These are phyloP conservation scores for Spea multiplicata DNA, from an alignment of 2,113 vertebrate genomes.

Conservation along the genomic window DNA sequence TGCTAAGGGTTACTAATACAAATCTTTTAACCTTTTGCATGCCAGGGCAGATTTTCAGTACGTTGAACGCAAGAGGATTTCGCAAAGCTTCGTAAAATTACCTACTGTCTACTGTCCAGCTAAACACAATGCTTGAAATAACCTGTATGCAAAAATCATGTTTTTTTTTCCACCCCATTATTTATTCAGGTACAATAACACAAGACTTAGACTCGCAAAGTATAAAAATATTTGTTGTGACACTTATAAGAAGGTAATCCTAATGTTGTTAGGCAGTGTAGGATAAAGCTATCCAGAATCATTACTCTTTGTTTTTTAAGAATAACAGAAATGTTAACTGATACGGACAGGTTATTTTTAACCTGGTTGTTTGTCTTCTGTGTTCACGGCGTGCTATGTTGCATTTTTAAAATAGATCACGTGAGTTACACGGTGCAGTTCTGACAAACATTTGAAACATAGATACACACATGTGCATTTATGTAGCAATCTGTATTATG, in stretches of 20 bases:
- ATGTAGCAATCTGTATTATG: no score
- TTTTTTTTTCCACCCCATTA: slow-evolving; percentile 51
- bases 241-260: slow-evolving; percentile 69
- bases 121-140: no score
- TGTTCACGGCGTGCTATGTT: slow-evolving; percentile 55
- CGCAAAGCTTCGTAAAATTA: no score
- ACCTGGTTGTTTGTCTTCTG: slow-evolving; percentile 12
- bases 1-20: slow-evolving; percentile 52
- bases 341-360: slow-evolving; percentile 67
- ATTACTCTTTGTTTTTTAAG: slow-evolving; percentile 57
- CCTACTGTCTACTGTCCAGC: not conserved
- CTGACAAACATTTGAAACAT: no score
- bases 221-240: slow-evolving; percentile 72
- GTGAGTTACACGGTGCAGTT: not conserved
- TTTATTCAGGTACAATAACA: slow-evolving; percentile 62
- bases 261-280: slow-evolving; percentile 72
- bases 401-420: slow-evolving; percentile 36
- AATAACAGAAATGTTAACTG: slow-evolving; percentile 62
- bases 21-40: slow-evolving; percentile 44
- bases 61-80: no score
- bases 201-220: slow-evolving; percentile 59
- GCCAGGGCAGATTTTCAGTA: not conserved
- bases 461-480: no score
- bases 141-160: slow-evolving; percentile 50
- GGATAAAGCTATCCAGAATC: slow-evolving; percentile 67